These are phyloP conservation scores for Oreochromis mossambicus DNA, from an alignment of 2,797 vertebrate species.

Conservation along the genomic window DNA sequence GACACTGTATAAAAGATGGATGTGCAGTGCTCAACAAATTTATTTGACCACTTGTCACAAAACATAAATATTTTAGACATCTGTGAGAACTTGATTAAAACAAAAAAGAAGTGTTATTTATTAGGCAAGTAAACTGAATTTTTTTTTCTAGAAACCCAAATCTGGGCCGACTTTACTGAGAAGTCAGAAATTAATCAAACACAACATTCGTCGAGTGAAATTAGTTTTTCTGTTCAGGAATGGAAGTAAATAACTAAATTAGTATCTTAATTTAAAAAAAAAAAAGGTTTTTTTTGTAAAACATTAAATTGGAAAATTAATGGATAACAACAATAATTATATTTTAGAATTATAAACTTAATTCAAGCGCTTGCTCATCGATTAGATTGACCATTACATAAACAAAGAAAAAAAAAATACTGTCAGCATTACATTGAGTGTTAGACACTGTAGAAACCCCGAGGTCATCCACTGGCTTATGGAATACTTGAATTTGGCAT, in stretches of 20 bases:
- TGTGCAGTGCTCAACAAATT: rapidly evolving
- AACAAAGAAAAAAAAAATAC: neutral
- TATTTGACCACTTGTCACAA: neutral
- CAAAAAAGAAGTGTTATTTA: neutral
- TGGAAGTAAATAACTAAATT: neutral
- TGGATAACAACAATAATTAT: neutral
- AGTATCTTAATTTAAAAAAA: neutral
- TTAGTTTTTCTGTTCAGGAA: neutral
- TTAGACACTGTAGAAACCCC: neutral
- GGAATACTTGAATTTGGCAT: neutral
- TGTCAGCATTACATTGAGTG: neutral
- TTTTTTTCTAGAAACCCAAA: rapidly evolving
- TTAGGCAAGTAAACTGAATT: neutral
- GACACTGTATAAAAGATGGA: neutral
- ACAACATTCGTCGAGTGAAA: neutral
- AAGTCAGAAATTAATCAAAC: neutral
- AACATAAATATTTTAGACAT: too few relatives aligned
- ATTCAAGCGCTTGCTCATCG: neutral
- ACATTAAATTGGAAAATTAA: neutral
- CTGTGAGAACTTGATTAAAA: too few relatives aligned
- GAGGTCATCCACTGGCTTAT: neutral
- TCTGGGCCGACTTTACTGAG: neutral
- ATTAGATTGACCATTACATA: neutral
- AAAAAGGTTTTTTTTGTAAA: rapidly evolving
- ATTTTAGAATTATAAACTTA: neutral